Percentiles rank a stretch among this genome's conserved stretches.
Conservation (phyloP, 1,140 invertebrate genomes). For the Drosophila grimshawi region DNA sequence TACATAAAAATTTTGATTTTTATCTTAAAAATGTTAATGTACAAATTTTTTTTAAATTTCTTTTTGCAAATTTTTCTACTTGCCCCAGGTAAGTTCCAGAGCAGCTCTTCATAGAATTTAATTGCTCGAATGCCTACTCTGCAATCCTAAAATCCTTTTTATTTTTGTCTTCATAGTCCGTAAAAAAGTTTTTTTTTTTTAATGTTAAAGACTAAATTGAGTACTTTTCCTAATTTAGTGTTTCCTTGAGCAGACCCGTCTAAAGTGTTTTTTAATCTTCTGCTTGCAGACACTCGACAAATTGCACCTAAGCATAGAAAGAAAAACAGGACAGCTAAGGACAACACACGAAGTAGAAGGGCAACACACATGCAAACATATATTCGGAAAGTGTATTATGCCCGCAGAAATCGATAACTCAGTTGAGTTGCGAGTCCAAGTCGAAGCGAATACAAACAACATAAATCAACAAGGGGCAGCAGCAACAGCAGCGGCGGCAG, state of each 20-base stretch:
- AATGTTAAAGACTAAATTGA: too few relatives aligned
- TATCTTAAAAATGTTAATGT: neutral
- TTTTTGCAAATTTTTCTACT: neutral
- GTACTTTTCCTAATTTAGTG: neutral
- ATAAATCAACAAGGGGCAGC: constrained; percentile 27
- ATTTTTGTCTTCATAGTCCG: too few relatives aligned
- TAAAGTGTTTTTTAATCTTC: constrained; percentile 29
- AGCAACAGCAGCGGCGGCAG: constrained; percentile 9
- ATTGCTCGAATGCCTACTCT: too few relatives aligned
- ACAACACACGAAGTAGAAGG: constrained; percentile 1
- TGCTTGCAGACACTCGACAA: constrained; percentile 35
- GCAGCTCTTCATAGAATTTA: neutral
- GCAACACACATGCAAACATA: constrained; percentile 17
- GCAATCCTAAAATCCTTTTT: too few relatives aligned
- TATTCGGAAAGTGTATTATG: constrained; percentile 52
- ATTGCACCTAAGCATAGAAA: constrained; percentile 9
- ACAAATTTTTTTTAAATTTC: neutral
- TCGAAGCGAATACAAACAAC: constrained; percentile 40
- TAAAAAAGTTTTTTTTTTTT: too few relatives aligned
- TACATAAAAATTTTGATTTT: neutral
- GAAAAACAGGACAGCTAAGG: constrained; percentile 15
- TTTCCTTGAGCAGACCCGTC: constrained; percentile 1
- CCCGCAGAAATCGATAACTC: constrained; percentile 52
- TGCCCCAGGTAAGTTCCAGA: neutral
- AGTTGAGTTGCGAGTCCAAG: constrained; percentile 26